phyloP scores from a whole-genome alignment of 2,888 invertebrate genomes.

The Agonum fuliginosum region DNA sequence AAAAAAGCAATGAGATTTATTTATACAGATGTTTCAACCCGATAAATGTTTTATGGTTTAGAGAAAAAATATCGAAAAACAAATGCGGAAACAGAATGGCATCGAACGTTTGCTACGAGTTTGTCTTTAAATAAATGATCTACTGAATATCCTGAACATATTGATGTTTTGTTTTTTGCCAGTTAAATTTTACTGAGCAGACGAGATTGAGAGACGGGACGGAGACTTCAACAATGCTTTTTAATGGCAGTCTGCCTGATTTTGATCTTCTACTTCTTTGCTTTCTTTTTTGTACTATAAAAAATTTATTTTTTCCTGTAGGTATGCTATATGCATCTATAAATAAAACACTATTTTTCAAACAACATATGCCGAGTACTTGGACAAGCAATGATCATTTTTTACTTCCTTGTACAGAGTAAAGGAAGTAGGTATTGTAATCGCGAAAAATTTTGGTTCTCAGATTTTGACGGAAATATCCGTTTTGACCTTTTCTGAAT shows the following conservation, averaged over 20 bases:
- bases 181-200: constrained; percentile 32
- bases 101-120: constrained; percentile 37
- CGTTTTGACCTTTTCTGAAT: no score
- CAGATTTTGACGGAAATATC: no score
- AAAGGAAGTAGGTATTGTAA: no score
- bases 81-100: constrained; percentile 50
- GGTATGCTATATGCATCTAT: no score
- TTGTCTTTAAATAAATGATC: constrained; percentile 53
- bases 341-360: no score
- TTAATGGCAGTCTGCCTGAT: background rate
- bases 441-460: no score
- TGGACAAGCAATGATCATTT: no score
- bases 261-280: background rate
- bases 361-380: no score
- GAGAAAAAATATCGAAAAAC: constrained; percentile 52
- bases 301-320: background rate
- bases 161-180: constrained; percentile 41
- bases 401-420: no score
- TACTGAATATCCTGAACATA: constrained; percentile 45
- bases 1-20: constrained; percentile 56
- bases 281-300: background rate
- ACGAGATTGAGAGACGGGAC: no score
- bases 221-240: constrained; percentile 30
- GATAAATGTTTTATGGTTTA: constrained; percentile 50
- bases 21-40: constrained; percentile 51